phyloP scores from a whole-genome alignment of 1,140 invertebrate species.

The Rhagoletis zephyria region DNA sequence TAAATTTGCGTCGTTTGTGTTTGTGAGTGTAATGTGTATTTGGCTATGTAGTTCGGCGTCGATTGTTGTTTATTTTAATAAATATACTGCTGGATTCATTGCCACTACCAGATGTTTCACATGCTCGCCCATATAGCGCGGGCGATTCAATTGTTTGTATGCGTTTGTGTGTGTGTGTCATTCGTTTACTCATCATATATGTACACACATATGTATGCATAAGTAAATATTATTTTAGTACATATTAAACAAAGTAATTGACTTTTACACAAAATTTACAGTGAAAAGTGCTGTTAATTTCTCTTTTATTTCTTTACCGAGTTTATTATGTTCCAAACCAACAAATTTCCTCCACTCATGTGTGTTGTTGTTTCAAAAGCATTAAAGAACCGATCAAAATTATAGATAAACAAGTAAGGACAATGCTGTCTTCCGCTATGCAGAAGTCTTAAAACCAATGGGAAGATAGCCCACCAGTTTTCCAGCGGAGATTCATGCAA shows the following conservation, averaged over 20 bases:
- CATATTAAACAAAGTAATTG: neutral
- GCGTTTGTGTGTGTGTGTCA: neutral
- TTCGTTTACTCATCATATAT: neutral
- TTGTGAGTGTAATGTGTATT: neutral
- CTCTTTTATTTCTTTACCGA: too few relatives aligned
- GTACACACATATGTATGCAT: neutral
- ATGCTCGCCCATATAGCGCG: neutral
- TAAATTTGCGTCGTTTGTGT: neutral
- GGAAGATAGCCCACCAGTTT: too few relatives aligned
- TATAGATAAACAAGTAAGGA: too few relatives aligned
- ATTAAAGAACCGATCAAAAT: too few relatives aligned
- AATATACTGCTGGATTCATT: conserved; percentile 19
- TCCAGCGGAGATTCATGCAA: too few relatives aligned
- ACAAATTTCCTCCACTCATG: too few relatives aligned
- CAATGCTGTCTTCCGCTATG: too few relatives aligned
- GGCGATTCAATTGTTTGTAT: neutral
- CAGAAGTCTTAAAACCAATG: too few relatives aligned
- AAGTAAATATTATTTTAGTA: neutral
- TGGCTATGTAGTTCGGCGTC: neutral
- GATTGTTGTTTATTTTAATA: conserved; percentile 36
- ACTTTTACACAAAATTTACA: neutral
- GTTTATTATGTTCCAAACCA: too few relatives aligned
- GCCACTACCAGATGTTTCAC: conserved; percentile 33
- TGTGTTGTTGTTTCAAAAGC: too few relatives aligned
- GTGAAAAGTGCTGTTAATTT: neutral